Base-by-base conservation (phyloP, 92 coral and sea anemone genomes). In the Desmophyllum pertusum region DNA sequence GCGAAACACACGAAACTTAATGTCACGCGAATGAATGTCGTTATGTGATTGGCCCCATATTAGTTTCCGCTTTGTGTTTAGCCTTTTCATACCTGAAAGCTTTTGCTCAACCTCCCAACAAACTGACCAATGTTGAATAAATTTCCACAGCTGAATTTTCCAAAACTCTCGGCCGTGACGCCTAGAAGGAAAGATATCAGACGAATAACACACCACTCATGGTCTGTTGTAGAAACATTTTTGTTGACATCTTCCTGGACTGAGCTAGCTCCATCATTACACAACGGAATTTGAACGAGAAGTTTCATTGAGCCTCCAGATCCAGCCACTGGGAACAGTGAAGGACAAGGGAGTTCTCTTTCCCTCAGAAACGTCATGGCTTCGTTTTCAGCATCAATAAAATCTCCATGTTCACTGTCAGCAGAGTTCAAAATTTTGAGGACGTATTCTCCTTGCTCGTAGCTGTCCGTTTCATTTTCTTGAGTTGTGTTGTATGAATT, bases 81-180 rank as follows among this genome's bases (percentile, higher is more conserved):
- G n/a, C n/a, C n/a, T n/a, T n/a, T n/a, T n/a, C 57, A 10, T 73
- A 90, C 93, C 93, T 90, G 88, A 38, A 90, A 41, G 8, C 62
- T 36, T 66, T 64, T 78, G 65, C 93, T 86, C 42, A 83, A 23
- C 38, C 65, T 38, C 23, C 93, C 93, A 65, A 78, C 80, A 79
- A 90, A 73, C 70, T 77, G 71, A 2, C 93, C 93, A 37, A 90
- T 74, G 21, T 39, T 38, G 86, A 70, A 57, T 30, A 90, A 35
- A 10, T 82, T 57, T 71, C 87, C 83, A 8, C 79, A 77, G 77
- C 48, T 90, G 19, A 84, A 25, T 27, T 52, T 43, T 0, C 70
- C 80, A 3, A 78, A 48, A 2, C 59, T 52, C 29, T 40, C 78
- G 17, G 67, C 88, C 15, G 73, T 46, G 17, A 52, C 70, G 3